A percentile compares a stretch with the other conserved stretches of the same genome.
Conservation (phyloP, 2,888 invertebrate genomes). For the Cordylochernes scorpioides region DNA sequence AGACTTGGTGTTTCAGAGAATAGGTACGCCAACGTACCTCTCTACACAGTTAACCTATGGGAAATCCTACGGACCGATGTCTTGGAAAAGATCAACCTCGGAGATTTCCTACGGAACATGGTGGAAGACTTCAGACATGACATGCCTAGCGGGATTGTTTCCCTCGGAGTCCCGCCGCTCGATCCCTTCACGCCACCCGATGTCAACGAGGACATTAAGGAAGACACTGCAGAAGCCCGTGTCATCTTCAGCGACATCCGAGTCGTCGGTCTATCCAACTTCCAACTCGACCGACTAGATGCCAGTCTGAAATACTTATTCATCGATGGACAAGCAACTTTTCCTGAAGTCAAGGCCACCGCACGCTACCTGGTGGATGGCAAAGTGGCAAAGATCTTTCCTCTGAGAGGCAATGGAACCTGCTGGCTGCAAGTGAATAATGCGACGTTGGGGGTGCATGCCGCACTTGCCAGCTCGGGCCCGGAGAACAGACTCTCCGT, state of each 20-base stretch:
- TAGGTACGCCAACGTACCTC: too few species aligned
- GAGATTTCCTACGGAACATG: constrained; percentile 7
- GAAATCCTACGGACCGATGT: too few species aligned
- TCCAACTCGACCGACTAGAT: constrained; percentile 3
- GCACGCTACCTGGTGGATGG: constrained; percentile 8
- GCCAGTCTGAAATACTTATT: constrained; percentile 3
- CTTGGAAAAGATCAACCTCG: constrained; percentile 2
- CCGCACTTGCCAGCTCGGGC: constrained; percentile 3
- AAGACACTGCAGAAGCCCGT: constrained; percentile 6
- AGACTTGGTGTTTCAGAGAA: too few species aligned
- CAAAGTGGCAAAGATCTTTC: constrained; percentile 8
- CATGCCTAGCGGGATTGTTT: constrained; percentile 7
- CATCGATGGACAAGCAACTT: constrained; percentile 1
- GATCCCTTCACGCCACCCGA: constrained; percentile 7
- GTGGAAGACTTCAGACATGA: constrained; percentile 9
- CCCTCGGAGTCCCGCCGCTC: constrained; percentile 6
- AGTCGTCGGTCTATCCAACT: constrained; percentile 4
- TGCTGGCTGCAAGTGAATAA: constrained; percentile 8
- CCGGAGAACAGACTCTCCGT: constrained; percentile 8
- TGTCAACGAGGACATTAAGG: constrained; percentile 7
- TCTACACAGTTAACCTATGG: too few species aligned
- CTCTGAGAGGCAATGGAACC: constrained; percentile 7
- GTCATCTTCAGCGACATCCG: constrained; percentile 6
- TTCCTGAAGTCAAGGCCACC: constrained; percentile 3
- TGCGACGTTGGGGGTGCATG: constrained; percentile 6